phyloP scores from a whole-genome alignment of 1,140 invertebrate species.

The Micrasema longulum region DNA sequence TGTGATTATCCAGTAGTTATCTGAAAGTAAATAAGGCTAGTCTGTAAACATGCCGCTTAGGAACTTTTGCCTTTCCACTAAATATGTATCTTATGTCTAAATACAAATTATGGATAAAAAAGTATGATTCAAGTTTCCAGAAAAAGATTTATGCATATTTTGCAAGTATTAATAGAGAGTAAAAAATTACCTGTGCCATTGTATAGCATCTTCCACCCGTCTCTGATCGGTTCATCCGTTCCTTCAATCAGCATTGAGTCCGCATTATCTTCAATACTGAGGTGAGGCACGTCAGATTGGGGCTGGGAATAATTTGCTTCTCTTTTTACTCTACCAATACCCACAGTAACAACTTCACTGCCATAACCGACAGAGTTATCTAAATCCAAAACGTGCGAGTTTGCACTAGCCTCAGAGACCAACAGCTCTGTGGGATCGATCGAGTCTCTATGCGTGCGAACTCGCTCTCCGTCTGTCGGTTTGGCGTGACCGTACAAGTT shows the following conservation, averaged over 20 bases:
- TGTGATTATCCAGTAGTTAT: constrained; percentile 83
- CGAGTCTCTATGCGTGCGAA: constrained; percentile 31
- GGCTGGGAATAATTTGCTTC: constrained; percentile 43
- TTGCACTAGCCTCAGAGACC: too few relatives aligned
- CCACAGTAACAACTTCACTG: too few relatives aligned
- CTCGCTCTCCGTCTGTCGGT: constrained; percentile 34
- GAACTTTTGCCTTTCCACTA: too few relatives aligned
- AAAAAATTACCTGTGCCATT: constrained; percentile 77
- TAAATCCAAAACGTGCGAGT: too few relatives aligned
- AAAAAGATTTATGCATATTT: too few relatives aligned
- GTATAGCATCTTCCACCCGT: constrained; percentile 80
- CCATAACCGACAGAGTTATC: too few relatives aligned
- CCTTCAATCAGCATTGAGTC: constrained; percentile 56
- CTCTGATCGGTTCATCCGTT: constrained; percentile 62
- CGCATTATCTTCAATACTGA: constrained; percentile 43
- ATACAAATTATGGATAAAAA: too few relatives aligned
- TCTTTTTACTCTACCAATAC: background rate
- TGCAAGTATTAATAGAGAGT: too few relatives aligned
- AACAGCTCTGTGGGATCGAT: background rate
- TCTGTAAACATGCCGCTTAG: too few relatives aligned
- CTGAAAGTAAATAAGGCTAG: constrained; percentile 60
- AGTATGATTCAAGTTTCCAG: too few relatives aligned
- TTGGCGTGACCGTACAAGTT: constrained; percentile 40
- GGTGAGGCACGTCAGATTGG: constrained; percentile 46
- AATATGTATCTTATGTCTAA: too few relatives aligned